phyloP scores from a whole-genome alignment of 2,888 invertebrate genomes.

The Mycogona germanica region DNA sequence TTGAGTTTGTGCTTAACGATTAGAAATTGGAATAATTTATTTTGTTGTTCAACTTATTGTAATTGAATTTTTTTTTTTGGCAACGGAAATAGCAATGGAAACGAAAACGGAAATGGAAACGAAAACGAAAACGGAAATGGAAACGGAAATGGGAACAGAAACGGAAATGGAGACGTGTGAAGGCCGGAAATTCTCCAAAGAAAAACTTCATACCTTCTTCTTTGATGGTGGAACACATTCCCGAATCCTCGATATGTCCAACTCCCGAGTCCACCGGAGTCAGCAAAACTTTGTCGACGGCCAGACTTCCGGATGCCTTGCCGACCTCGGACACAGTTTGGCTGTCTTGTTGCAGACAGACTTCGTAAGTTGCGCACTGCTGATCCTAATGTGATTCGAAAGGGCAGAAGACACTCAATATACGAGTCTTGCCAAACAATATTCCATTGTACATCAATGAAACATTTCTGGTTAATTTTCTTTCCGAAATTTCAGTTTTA shows the following conservation, averaged over 20 bases:
- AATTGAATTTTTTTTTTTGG: slow-evolving; percentile 14
- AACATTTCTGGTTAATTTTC: neutral
- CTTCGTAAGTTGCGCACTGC: slow-evolving; percentile 2
- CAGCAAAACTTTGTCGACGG: no score
- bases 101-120: no score
- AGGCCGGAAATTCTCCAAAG: no score
- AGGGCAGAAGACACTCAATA: no score
- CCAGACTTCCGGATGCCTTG: slow-evolving; percentile 2
- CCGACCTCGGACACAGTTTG: neutral
- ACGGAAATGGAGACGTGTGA: no score
- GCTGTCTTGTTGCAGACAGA: slow-evolving; percentile 4
- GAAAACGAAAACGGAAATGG: no score
- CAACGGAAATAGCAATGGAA: no score
- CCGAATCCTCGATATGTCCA: neutral
- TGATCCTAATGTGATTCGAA: neutral
- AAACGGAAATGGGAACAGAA: no score
- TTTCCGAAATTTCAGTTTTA: neutral
- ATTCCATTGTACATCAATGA: neutral
- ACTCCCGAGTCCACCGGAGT: neutral
- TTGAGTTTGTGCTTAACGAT: no score
- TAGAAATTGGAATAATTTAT: no score
- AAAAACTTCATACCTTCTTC: neutral
- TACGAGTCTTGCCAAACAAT: no score
- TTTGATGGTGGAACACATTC: slow-evolving; percentile 7
- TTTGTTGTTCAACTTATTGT: no score